Percentiles rank a stretch among this genome's conserved stretches.
Conservation (phyloP, 2,888 invertebrate species). For the Ischnura elegans region DNA sequence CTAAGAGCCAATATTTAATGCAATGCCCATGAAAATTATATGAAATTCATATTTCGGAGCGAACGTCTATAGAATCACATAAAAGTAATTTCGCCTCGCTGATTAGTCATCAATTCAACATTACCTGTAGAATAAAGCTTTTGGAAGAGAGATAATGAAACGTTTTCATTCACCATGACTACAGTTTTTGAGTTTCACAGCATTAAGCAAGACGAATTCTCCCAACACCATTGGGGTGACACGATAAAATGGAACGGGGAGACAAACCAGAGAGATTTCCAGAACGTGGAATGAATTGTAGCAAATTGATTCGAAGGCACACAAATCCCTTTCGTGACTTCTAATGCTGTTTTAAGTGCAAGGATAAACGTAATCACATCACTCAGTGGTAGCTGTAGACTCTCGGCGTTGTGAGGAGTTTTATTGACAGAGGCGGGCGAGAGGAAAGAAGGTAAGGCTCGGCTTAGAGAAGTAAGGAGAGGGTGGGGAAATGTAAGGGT, state of each 20-base stretch:
- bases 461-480: background rate
- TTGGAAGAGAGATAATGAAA: too few species aligned
- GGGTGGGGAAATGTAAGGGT: background rate
- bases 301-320: slow-evolving; percentile 31
- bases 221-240: background rate
- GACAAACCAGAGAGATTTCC: background rate
- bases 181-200: too few species aligned
- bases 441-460: background rate
- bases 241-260: background rate
- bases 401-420: background rate
- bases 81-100: too few species aligned
- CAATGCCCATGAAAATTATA: too few species aligned
- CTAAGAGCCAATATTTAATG: too few species aligned
- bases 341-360: slow-evolving; percentile 20
- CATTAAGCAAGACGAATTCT: too few species aligned
- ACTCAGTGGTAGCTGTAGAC: background rate
- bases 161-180: too few species aligned
- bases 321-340: background rate
- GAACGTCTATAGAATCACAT: too few species aligned
- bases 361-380: slow-evolving; percentile 14
- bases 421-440: background rate
- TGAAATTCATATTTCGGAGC: too few species aligned
- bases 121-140: too few species aligned
- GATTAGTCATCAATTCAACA: too few species aligned
- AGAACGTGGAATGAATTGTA: background rate